Evolutionary conservation across 2,113 vertebrate genomes (phyloP).

Genomic region (Peromyscus maniculatus): DNA sequence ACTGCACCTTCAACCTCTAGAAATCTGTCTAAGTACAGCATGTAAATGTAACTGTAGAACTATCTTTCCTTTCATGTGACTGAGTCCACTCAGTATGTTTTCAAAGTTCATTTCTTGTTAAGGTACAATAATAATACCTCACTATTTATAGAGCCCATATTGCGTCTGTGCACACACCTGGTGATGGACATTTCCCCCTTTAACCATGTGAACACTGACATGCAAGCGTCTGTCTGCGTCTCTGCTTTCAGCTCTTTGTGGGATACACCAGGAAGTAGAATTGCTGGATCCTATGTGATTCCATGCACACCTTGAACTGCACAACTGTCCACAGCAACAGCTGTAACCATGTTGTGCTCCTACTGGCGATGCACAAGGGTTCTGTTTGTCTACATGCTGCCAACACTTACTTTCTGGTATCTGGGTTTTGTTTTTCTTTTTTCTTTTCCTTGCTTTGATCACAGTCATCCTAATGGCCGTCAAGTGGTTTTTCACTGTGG

Average conservation of each 20-base stretch:
- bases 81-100: conserved; percentile 13
- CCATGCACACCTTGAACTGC: neutral
- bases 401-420: neutral
- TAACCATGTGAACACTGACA: neutral
- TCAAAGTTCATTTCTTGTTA: conserved; percentile 44
- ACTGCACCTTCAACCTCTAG: neutral
- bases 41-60: neutral
- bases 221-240: neutral
- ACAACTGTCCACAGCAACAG: neutral
- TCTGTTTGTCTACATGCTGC: neutral
- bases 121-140: neutral
- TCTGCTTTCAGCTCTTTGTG: neutral
- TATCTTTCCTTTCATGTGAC: neutral
- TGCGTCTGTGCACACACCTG: neutral
- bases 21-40: neutral
- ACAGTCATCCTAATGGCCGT: neutral
- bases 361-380: neutral
- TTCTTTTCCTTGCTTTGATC: neutral
- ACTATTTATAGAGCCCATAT: neutral
- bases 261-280: neutral
- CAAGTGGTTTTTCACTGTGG: neutral
- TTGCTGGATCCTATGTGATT: neutral
- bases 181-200: neutral
- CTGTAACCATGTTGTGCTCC: neutral
- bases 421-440: neutral